Evolutionary conservation across 1,140 invertebrate species (phyloP).

Genomic region (Pararge aegeria): DNA sequence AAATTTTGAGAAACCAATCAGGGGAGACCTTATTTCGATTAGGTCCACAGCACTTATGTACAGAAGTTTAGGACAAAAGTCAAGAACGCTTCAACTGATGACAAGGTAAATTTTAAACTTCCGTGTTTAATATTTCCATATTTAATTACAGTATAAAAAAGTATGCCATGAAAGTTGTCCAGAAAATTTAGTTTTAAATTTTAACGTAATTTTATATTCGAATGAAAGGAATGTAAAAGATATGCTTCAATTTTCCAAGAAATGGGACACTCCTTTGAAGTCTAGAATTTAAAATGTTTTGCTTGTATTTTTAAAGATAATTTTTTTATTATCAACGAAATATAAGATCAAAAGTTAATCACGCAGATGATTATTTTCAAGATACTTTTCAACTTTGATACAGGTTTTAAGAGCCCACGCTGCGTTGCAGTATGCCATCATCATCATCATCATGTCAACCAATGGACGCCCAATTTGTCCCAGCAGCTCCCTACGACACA

Average conservation of each 20-base stretch:
- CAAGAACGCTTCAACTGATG: constrained; percentile 59
- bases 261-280: not conserved
- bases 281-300: not conserved
- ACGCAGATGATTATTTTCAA: not conserved
- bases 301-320: not conserved
- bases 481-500: too few relatives aligned
- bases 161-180: too few relatives aligned
- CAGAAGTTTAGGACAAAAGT: constrained; percentile 59
- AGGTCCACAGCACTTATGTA: constrained; percentile 60
- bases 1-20: constrained; percentile 40
- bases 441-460: too few relatives aligned
- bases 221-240: constrained; percentile 2
- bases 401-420: not conserved
- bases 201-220: not conserved
- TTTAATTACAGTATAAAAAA: too few relatives aligned
- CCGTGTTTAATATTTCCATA: not conserved
- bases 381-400: not conserved
- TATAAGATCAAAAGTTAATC: constrained; percentile 1
- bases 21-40: constrained; percentile 57
- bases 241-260: not conserved
- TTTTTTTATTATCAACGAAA: not conserved
- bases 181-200: not conserved
- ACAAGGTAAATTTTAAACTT: constrained; percentile 47
- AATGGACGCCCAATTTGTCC: too few relatives aligned
- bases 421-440: too few relatives aligned